Evolutionary conservation across 2,113 vertebrate genomes (phyloP).

Genomic region (Ceuthmochares aereus): DNA sequence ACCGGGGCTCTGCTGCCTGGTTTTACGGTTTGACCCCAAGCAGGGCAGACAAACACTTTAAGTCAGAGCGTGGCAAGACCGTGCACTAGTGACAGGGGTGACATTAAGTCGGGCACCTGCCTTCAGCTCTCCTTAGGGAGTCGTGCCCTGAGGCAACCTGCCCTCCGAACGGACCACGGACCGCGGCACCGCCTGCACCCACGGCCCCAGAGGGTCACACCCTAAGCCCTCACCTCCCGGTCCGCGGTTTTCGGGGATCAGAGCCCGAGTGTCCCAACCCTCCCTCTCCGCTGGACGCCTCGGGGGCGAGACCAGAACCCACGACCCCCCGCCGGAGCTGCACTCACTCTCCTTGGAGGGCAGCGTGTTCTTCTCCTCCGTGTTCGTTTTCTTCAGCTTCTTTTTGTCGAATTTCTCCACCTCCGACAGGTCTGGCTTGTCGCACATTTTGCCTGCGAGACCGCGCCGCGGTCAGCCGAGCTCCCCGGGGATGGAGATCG

Average conservation of each 20-base stretch:
- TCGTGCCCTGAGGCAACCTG: neutral
- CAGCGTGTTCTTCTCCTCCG: conserved; percentile 79
- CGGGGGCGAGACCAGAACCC: neutral
- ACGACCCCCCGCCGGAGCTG: no score
- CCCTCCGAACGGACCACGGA: fast-evolving
- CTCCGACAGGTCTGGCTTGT: conserved; percentile 89
- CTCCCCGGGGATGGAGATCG: neutral
- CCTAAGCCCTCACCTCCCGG: fast-evolving
- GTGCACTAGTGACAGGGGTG: no score
- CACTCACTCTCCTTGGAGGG: conserved; percentile 84
- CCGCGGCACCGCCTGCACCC: fast-evolving
- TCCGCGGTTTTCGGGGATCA: no score
- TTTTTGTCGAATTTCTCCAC: conserved; percentile 83
- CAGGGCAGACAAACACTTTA: fast-evolving
- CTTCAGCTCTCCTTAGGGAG: neutral
- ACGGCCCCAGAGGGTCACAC: fast-evolving
- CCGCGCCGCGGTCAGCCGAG: neutral
- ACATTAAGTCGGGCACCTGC: neutral
- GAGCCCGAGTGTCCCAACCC: neutral
- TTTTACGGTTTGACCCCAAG: neutral
- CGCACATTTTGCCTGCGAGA: conserved; percentile 81
- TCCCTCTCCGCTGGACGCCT: neutral
- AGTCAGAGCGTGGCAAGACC: neutral
- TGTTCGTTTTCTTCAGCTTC: conserved; percentile 82
- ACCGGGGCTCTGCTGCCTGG: neutral